Evolutionary conservation across 2,797 vertebrate genomes (phyloP).

Genomic region (Bucorvus abyssinicus): DNA sequence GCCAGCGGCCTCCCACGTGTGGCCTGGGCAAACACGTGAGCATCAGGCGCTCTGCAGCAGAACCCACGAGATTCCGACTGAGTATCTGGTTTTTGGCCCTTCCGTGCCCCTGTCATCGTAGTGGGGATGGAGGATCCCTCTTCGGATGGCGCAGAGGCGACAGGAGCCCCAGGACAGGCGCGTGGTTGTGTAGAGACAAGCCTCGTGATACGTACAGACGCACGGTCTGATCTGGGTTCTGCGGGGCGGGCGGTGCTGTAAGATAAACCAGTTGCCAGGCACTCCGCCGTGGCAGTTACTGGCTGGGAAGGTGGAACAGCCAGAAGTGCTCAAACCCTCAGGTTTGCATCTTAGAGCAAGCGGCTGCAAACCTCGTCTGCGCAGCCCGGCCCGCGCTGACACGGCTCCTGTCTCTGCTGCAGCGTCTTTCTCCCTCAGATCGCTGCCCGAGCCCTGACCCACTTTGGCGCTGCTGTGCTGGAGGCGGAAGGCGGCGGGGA

Average conservation of each 20-base stretch:
- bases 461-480: neutral
- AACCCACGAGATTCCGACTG: neutral
- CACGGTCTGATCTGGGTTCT: neutral
- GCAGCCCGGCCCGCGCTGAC: neutral
- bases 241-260: neutral
- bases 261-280: neutral
- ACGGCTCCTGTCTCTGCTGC: neutral
- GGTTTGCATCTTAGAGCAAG: neutral
- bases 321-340: neutral
- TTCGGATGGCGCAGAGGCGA: rapidly evolving
- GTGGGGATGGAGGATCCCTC: neutral
- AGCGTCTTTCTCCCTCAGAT: rapidly evolving
- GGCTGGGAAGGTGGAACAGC: neutral
- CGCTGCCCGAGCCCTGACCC: rapidly evolving
- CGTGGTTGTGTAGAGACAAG: neutral
- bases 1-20: neutral
- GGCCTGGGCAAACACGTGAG: rapidly evolving
- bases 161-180: neutral
- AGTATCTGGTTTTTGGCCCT: neutral
- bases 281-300: rapidly evolving
- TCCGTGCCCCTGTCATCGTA: neutral
- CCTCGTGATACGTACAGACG: neutral
- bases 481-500: neutral
- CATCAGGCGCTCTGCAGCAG: neutral
- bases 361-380: rapidly evolving